Evolutionary conservation across 2,113 vertebrate species (phyloP).

Genomic region (Ictidomys tridecemlineatus): DNA sequence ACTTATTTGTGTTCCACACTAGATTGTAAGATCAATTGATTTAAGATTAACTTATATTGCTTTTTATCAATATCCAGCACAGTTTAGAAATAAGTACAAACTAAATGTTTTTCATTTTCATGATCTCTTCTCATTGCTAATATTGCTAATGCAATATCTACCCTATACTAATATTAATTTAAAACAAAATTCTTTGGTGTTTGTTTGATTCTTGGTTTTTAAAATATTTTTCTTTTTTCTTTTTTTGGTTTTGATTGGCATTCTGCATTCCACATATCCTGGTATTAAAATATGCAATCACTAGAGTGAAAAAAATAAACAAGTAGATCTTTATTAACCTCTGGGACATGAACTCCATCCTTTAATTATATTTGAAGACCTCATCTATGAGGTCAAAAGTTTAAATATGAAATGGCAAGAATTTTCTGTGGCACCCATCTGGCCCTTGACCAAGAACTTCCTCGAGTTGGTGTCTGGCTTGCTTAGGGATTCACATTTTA

Average conservation of each 20-base stretch:
- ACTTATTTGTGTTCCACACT: not conserved
- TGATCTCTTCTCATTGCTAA: not conserved
- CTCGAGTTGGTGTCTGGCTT: not conserved
- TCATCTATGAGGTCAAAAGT: not conserved
- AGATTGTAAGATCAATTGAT: not conserved
- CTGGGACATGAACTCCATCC: not conserved
- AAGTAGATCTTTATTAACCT: not conserved
- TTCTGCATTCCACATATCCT: not conserved
- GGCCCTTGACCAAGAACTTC: not conserved
- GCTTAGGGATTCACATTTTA: not conserved
- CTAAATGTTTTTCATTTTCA: not conserved
- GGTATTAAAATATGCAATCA: not conserved
- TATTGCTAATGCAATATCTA: not conserved
- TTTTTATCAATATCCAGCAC: not conserved
- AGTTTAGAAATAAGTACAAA: not conserved
- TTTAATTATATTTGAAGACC: not conserved
- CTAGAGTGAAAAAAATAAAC: not conserved
- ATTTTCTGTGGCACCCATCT: not conserved
- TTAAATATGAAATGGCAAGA: not conserved
- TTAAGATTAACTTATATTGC: not conserved
- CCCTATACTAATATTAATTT: not conserved
- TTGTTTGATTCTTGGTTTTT: slow-evolving; percentile 6
- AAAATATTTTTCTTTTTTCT: not conserved
- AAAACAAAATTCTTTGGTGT: not conserved
- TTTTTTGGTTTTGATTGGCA: not conserved